A percentile compares a stretch with the other conserved stretches of the same genome.
These are phyloP conservation scores for Epicauta chinensis DNA, from an alignment of 1,140 invertebrate genomes.

Conservation along the genomic window DNA sequence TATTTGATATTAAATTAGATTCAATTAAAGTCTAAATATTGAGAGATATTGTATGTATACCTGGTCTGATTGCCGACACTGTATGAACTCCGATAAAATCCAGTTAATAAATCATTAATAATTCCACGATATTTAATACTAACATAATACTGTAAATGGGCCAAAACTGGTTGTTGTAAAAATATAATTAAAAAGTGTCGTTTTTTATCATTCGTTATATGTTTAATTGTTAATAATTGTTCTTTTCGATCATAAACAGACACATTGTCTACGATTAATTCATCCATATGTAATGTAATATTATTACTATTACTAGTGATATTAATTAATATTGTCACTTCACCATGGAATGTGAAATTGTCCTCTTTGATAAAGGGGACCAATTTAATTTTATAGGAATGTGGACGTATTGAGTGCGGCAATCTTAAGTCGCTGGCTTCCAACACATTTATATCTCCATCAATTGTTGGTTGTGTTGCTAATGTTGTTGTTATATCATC, in stretches of 20 bases:
- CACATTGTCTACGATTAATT: slow-evolving; percentile 57
- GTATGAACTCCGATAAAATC: slow-evolving; percentile 86
- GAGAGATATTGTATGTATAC: no score
- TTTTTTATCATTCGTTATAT: slow-evolving; percentile 52
- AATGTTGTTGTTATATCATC: not conserved
- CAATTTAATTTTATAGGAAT: slow-evolving; percentile 62
- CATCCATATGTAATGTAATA: slow-evolving; percentile 69
- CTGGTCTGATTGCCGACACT: slow-evolving; percentile 59
- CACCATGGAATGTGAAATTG: slow-evolving; percentile 72
- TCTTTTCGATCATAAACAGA: slow-evolving; percentile 38
- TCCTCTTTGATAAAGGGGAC: slow-evolving; percentile 63
- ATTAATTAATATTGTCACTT: slow-evolving; percentile 60
- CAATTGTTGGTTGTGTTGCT: not conserved
- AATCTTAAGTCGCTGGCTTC: slow-evolving; percentile 53
- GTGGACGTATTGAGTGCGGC: slow-evolving; percentile 56
- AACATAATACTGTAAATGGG: slow-evolving; percentile 58
- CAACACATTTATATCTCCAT: not conserved
- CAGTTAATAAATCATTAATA: slow-evolving; percentile 70
- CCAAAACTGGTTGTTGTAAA: slow-evolving; percentile 50
- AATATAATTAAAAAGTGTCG: slow-evolving; percentile 70
- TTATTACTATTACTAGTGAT: slow-evolving; percentile 59
- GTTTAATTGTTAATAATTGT: slow-evolving; percentile 35
- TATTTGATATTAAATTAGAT: no score
- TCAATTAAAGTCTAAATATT: no score
- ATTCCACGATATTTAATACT: slow-evolving; percentile 63